Evolutionary conservation across 2,797 vertebrate species (phyloP), one percentile per base, ranked within the genome.

Genomic region (Linurgus olivaceus): DNA sequence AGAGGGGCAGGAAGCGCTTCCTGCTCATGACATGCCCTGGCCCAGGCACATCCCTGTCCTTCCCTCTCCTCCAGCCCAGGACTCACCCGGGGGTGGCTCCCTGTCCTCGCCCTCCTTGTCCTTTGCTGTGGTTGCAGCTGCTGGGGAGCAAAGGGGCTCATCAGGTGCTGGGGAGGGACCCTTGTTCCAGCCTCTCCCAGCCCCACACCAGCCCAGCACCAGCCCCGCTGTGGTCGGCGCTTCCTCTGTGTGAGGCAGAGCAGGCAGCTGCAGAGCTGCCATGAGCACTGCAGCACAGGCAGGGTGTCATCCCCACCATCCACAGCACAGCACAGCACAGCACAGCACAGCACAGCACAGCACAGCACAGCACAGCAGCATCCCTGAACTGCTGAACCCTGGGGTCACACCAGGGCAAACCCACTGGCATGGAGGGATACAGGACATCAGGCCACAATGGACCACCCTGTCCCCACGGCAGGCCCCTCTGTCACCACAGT

Each of bases 381-480:
- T 23, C 81, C 50, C 66, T 13, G 68, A 52, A 13, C 29, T 52
- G 51, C 29, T 52, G 51, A 38, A 4, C 18, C 51, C 50, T 0
- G 2, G 37, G 48, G 23, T 25, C 52, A 28, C 84, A 19, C 9
- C 1, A 1, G 62, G 33, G 16, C 3, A 6, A 4, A 5, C 8
- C 18, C 17, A 7, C 44, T 3, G 0, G 21, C 13, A 13, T 1
- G 17, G 31, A 0, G 3, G 29, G 12, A 14, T 2, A 6, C 0
- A 0, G 58, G 51, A 33, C 24, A 23, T 5, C 24, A 37, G 48
- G 29, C 19, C 42, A 6, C 4, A 10, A 4, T 0, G 19, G 55
- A 20, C 29, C 35, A 9, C 13, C 13, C 33, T 21, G 20, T 37
- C 13, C 10, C 26, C n/a, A 23, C 10, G 45, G 20, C 28, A 25